Conservation (phyloP, 1,140 invertebrate species). For the Leguminivora glycinivorella region DNA sequence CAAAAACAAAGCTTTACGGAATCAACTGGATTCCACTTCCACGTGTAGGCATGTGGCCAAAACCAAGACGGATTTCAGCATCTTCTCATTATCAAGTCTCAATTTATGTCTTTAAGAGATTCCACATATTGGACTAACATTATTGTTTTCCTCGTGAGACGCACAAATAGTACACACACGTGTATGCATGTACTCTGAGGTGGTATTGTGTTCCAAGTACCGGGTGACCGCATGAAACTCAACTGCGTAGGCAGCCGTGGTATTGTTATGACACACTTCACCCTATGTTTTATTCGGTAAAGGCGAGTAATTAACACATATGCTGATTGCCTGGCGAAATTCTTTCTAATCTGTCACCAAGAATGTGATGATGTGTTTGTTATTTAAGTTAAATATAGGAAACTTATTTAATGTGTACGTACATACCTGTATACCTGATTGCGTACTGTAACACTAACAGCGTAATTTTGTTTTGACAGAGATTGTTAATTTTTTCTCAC, state of each 20-base stretch:
- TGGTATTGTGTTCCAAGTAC: conserved; percentile 25
- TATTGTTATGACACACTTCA: neutral
- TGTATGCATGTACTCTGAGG: conserved; percentile 7
- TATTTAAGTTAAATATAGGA: no score
- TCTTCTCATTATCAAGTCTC: neutral
- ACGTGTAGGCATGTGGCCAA: neutral
- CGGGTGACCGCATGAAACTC: conserved; percentile 16
- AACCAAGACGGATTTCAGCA: neutral
- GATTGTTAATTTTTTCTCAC: no score
- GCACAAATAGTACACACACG: conserved; percentile 6
- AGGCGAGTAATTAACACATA: neutral
- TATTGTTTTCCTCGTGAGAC: conserved; percentile 6
- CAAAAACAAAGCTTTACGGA: no score
- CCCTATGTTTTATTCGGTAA: neutral
- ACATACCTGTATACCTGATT: no score
- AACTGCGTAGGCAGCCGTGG: conserved; percentile 1
- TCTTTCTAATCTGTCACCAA: no score
- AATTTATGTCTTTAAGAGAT: neutral
- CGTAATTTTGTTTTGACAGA: no score
- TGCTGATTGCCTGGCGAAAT: neutral
- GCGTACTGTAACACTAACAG: no score
- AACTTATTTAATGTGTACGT: no score
- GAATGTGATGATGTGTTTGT: no score
- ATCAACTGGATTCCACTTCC: neutral
- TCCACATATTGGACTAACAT: neutral